phyloP scores from a whole-genome alignment of 2,888 invertebrate species.

The Coenonympha glycerion region DNA sequence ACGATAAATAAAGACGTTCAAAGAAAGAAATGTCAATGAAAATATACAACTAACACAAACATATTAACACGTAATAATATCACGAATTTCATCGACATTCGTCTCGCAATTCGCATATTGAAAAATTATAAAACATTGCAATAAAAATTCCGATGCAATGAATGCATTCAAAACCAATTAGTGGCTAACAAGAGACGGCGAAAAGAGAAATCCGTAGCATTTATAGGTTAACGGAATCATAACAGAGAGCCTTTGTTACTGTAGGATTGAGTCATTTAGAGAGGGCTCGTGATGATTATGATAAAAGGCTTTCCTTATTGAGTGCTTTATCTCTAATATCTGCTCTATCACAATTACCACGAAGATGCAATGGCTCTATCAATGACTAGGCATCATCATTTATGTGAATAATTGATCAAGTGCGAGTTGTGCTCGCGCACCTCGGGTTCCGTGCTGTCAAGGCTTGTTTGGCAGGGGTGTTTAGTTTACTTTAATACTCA shows the following conservation, averaged over 20 bases:
- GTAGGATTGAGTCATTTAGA: conserved; percentile 40
- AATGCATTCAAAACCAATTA: conserved; percentile 42
- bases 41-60: background rate
- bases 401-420: no score
- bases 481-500: no score
- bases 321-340: no score
- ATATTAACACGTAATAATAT: conserved; percentile 11
- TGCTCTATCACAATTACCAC: background rate
- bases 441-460: no score
- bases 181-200: conserved; percentile 30
- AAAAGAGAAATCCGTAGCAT: conserved; percentile 62
- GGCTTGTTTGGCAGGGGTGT: no score
- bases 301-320: background rate
- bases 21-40: no score
- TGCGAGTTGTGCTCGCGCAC: no score
- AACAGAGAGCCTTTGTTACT: conserved; percentile 53
- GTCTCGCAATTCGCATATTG: background rate
- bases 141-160: conserved; percentile 25
- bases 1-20: no score
- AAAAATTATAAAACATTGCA: conserved; percentile 14
- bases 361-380: no score
- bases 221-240: conserved; percentile 46
- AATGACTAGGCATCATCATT: no score
- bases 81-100: conserved; percentile 2
- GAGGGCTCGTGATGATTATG: conserved; percentile 16